A percentile compares a stretch with the other conserved stretches of the same genome.
Evolutionary conservation across 2,113 vertebrate genomes (phyloP).

Genomic region (Kryptolebias marmoratus): DNA sequence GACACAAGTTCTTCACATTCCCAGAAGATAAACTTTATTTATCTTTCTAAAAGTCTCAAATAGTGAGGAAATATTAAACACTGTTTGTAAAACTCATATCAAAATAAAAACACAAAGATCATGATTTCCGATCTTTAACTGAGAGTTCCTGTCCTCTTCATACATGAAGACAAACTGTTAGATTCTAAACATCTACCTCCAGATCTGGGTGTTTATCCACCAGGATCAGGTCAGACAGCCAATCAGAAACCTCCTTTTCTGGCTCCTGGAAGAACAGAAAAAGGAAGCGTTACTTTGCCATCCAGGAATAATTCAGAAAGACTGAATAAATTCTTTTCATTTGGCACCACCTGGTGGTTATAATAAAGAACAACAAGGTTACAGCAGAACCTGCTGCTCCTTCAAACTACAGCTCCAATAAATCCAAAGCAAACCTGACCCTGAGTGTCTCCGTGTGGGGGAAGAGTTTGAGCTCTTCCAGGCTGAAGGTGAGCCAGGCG

Average conservation of each 20-base stretch:
- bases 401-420: neutral
- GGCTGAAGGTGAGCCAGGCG: conserved; percentile 87
- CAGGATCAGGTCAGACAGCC: conserved; percentile 88
- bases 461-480: conserved; percentile 87
- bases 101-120: too few species aligned
- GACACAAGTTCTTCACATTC: too few species aligned
- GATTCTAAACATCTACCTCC: conserved; percentile 70
- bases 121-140: too few species aligned
- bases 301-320: neutral
- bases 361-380: neutral
- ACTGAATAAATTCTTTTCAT: neutral
- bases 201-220: conserved; percentile 81
- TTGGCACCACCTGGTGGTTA: neutral
- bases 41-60: too few species aligned
- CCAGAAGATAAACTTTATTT: too few species aligned
- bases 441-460: conserved; percentile 72
- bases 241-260: conserved; percentile 85
- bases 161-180: too few species aligned
- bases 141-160: too few species aligned
- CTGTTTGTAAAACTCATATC: too few species aligned
- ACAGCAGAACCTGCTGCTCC: too few species aligned
- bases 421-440: neutral
- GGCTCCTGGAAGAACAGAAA: conserved; percentile 82
- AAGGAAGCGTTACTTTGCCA: neutral
- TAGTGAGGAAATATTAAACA: too few species aligned